A percentile compares a stretch with the other conserved stretches of the same genome.
Evolutionary conservation across 2,113 vertebrate genomes (phyloP).

Genomic region (Synodontis membranacea): DNA sequence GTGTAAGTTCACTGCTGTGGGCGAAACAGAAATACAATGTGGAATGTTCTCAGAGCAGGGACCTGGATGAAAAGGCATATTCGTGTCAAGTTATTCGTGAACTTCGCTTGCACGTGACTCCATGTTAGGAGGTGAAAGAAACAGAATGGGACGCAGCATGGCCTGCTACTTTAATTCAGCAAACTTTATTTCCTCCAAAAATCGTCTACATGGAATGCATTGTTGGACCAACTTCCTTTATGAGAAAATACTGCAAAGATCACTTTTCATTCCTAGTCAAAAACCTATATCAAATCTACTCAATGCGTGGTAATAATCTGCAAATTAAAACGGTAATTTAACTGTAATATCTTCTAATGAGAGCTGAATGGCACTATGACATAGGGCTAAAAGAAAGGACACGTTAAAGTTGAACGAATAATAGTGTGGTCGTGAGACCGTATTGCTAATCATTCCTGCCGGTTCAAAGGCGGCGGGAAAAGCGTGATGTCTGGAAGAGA

Average conservation of each 20-base stretch:
- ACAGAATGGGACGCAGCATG: slow-evolving; percentile 29
- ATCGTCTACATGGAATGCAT: slow-evolving; percentile 56
- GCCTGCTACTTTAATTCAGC: slow-evolving; percentile 36
- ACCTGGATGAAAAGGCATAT: slow-evolving; percentile 35
- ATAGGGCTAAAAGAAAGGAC: slow-evolving; percentile 43
- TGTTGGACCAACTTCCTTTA: slow-evolving; percentile 34
- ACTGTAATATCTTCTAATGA: slow-evolving; percentile 49
- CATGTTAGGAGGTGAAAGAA: slow-evolving; percentile 42
- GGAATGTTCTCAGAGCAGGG: slow-evolving; percentile 49
- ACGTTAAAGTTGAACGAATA: slow-evolving; percentile 39
- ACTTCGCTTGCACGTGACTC: slow-evolving; percentile 17
- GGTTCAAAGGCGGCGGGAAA: slow-evolving; percentile 43
- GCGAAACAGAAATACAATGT: slow-evolving; percentile 40
- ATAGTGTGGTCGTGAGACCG: slow-evolving; percentile 48
- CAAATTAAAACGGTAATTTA: slow-evolving; percentile 49
- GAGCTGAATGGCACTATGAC: slow-evolving; percentile 52
- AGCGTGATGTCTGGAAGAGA: slow-evolving; percentile 26
- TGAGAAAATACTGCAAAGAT: slow-evolving; percentile 50
- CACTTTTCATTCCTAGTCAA: slow-evolving; percentile 38
- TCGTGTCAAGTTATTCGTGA: slow-evolving; percentile 41
- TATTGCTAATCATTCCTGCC: slow-evolving; percentile 54
- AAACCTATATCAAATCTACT: slow-evolving; percentile 53
- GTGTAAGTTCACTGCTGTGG: slow-evolving; percentile 24
- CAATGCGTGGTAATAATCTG: slow-evolving; percentile 40
- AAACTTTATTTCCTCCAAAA: slow-evolving; percentile 42